Evolutionary conservation across 2,888 invertebrate species (phyloP).

Genomic region (Plusia festucae): DNA sequence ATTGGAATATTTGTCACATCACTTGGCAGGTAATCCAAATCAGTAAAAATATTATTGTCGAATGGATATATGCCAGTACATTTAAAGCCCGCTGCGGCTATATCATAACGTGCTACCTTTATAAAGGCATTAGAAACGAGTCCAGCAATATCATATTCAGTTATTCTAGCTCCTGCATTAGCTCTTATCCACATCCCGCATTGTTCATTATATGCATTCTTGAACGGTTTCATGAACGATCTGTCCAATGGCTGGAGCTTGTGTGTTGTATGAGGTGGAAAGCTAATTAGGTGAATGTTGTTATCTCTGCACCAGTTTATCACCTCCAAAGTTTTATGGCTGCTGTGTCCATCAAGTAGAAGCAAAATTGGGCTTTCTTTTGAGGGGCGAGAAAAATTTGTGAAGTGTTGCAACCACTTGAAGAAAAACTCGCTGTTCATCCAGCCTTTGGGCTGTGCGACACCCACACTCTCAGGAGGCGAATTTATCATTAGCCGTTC

Average conservation of each 20-base stretch:
- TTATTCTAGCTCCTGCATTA: not conserved
- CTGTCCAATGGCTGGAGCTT: not conserved
- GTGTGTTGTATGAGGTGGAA: not conserved
- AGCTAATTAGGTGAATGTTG: not conserved
- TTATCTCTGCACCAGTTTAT: not conserved
- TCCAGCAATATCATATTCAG: not conserved
- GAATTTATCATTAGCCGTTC: not conserved
- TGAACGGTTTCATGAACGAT: not conserved
- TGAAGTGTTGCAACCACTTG: not conserved
- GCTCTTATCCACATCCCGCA: not conserved
- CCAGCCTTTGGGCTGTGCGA: not conserved
- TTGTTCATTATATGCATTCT: not conserved
- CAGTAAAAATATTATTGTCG: not conserved
- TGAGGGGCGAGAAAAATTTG: not conserved
- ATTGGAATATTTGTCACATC: not conserved
- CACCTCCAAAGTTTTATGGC: not conserved
- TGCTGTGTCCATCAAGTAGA: not conserved
- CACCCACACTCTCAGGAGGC: not conserved
- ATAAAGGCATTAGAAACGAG: not conserved
- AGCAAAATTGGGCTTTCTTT: not conserved
- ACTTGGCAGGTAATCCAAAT: not conserved
- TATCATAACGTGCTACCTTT: not conserved
- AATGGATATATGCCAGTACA: not conserved
- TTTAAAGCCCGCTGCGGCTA: not conserved
- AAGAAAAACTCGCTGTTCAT: not conserved